Evolutionary conservation across 2,113 vertebrate genomes (phyloP), one percentile per base, ranked within the genome.

Genomic region (Cyprinodon tularosa): DNA sequence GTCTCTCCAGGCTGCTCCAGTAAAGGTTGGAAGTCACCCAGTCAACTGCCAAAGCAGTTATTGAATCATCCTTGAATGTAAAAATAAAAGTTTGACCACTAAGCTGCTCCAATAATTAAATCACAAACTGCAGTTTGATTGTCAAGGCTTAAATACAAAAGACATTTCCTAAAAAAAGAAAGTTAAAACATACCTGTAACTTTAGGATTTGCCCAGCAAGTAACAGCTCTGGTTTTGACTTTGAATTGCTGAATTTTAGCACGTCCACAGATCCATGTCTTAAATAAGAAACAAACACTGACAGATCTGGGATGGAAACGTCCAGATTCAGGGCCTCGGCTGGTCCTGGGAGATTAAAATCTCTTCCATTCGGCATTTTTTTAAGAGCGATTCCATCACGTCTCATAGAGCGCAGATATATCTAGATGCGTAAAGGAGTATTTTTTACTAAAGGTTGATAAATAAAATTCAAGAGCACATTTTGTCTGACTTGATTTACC

Each of bases 11-110:
- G 66, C 92, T 94, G 3, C 96, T 96, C 97, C 97, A 99, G 86
- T 97, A 98, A 22, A 98, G 77, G 84, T 96, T 98, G 0, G 90
- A 91, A 0, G 95, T 97, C 76, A 97, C 84, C 97, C 97, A 98
- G 90, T 98, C 96, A 14, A 98, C 89, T 22, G 96, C 96, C 66
- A 99, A 74, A 40, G 95, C 94, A 0, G 81, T 89, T 69, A 98
- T 92, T 0, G 11, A 61, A 50, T 96, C 96, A 4, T 86, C 84
- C 79, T 94, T 63, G 0, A 17, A 40, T 37, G 3, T 22, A 13
- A 68, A 20, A 6, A 50, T 37, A 6, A 39, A 10, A 62, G 11
- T 29, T 13, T 12, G 11, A 62, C 60, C 1, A 3, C 9, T 11
- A 45, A 45, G 44, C 44, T 11, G 44, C 44, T 45, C 9, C 42